Conservation (phyloP, 2,797 vertebrate genomes). For the Onychomys torridus region DNA sequence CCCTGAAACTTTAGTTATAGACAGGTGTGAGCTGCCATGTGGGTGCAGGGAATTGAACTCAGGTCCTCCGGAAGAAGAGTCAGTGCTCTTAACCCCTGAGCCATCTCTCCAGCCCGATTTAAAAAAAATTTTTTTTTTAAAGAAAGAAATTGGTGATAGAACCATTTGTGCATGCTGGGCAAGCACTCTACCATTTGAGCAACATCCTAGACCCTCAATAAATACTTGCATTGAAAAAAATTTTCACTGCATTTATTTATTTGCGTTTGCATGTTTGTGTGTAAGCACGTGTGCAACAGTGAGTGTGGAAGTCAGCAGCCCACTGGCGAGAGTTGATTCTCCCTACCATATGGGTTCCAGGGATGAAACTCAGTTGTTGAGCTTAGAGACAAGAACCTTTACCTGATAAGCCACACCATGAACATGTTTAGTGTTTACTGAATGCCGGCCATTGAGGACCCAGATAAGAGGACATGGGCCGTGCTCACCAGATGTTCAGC, state of each 20-base stretch:
- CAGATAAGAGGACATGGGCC: neutral
- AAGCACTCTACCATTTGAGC: neutral
- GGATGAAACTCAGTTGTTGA: neutral
- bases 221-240: neutral
- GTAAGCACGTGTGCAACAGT: neutral
- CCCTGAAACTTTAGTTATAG: too few relatives aligned
- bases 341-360: neutral
- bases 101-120: too few relatives aligned
- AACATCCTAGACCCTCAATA: neutral
- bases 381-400: neutral
- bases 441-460: neutral
- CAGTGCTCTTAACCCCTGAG: too few relatives aligned
- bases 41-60: too few relatives aligned
- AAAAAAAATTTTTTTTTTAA: too few relatives aligned
- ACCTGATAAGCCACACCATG: neutral
- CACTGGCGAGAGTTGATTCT: neutral
- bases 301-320: too few relatives aligned
- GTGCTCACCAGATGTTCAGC: neutral
- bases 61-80: too few relatives aligned
- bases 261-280: neutral
- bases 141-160: neutral
- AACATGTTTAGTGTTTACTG: neutral
- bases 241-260: neutral
- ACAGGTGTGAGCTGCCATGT: too few relatives aligned
- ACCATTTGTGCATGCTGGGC: too few relatives aligned